Base-by-base conservation (phyloP, 2,888 invertebrate genomes). In the Drosophila silvestris region DNA sequence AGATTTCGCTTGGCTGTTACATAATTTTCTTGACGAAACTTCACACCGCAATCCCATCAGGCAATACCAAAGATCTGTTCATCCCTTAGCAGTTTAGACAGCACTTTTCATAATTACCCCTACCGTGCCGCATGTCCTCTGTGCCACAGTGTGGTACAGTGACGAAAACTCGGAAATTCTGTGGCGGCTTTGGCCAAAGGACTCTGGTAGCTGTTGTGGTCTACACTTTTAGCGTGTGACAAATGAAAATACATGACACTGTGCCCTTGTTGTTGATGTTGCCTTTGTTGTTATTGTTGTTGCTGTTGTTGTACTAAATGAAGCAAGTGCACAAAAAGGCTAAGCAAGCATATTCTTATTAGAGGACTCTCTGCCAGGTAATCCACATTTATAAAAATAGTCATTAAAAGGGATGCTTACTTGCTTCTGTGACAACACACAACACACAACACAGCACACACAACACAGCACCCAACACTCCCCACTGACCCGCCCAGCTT, bases 351-450 rank as follows among this genome's bases (percentile, higher is more conserved):
- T 61, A 61, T 86, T 65, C 85, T 77, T 83, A 91, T 90, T 83
- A 82, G 83, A 82, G 83, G 76, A 81, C 84, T 85, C 88, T 63
- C 57, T 51, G 61, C 68, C 68, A 74, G 74, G 79, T 76, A 77
- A 79, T 74, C 61, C 77, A 82, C 72, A 84, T 85, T 83, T 81
- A 89, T 89, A 85, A 89, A 85, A 89, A 85, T 89, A 86, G 83
- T 77, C 88, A 82, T 86, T 81, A 79, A 75, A 75, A 87, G 85
- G 85, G 85, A 73, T 81, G 77, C 35, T 51, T 53, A 54, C 30
- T 52, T 80, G 64, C 44, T 44, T 22, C 41, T 52, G 39, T 33
- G 33, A 56, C 28, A 47, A 44, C 47, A 51, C 30, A 56, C 28
- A 47, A 44, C 47, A 51, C 30, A 39, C 50, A 50, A 16, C 47